phyloP scores from a whole-genome alignment of 2,113 vertebrate species.

The Phalacrocorax carbo region DNA sequence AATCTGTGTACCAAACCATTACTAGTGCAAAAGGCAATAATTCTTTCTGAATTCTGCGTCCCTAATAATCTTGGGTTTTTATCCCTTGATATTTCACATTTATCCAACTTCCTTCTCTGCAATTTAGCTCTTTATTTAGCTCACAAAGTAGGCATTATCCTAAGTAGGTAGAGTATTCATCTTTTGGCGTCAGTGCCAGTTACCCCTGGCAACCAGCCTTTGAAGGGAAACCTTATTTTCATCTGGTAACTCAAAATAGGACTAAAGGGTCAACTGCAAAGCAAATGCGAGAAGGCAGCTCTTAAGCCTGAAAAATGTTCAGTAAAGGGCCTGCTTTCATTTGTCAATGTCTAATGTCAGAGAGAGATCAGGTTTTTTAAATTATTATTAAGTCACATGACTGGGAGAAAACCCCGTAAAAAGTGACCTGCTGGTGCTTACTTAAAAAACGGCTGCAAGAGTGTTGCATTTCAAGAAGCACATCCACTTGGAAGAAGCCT shows the following conservation, averaged over 20 bases:
- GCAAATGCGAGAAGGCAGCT: slow-evolving; percentile 38
- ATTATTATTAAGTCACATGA: background rate
- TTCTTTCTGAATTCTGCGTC: slow-evolving; percentile 14
- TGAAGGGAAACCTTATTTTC: slow-evolving; percentile 75
- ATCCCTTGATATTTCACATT: slow-evolving; percentile 70
- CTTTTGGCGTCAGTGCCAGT: slow-evolving; percentile 72
- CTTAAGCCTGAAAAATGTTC: slow-evolving; percentile 43
- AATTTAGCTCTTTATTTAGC: slow-evolving; percentile 81
- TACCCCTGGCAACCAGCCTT: slow-evolving; percentile 77
- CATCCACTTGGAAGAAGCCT: background rate
- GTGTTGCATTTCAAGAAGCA: background rate
- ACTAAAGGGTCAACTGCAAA: slow-evolving; percentile 70
- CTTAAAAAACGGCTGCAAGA: background rate
- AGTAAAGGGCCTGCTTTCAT: slow-evolving; percentile 47
- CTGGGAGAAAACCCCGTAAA: background rate
- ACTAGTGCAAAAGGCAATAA: background rate
- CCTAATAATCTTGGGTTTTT: slow-evolving; percentile 45
- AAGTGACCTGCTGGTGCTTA: background rate
- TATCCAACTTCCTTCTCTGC: slow-evolving; percentile 67
- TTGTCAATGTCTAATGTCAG: slow-evolving; percentile 13
- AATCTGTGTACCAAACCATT: background rate
- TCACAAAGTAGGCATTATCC: slow-evolving; percentile 79
- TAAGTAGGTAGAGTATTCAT: slow-evolving; percentile 77
- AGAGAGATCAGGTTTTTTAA: background rate
- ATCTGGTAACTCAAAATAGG: slow-evolving; percentile 69